These are phyloP conservation scores for Hirudinaria manillensis DNA, from an alignment of 2,888 invertebrate genomes.

Conservation along the genomic window DNA sequence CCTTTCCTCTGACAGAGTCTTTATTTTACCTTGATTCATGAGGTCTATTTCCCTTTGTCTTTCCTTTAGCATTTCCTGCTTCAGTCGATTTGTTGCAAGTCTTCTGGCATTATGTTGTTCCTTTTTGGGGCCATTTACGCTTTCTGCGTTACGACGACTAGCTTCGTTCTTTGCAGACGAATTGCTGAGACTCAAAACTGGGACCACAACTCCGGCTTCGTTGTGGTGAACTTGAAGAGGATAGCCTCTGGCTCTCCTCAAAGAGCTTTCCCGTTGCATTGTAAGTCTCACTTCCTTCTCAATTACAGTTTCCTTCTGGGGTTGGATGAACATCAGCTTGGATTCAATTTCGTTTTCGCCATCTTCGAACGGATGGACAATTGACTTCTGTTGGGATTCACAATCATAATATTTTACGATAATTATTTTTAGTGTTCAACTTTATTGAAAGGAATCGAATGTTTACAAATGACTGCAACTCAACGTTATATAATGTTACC, in stretches of 20 bases:
- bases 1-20: conserved; percentile 60
- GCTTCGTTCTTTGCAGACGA: background rate
- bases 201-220: background rate
- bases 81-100: conserved; percentile 66
- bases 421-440: too few species aligned
- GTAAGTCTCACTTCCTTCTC: conserved; percentile 58
- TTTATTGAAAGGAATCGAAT: too few species aligned
- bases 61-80: conserved; percentile 80
- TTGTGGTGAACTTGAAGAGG: conserved; percentile 15
- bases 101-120: conserved; percentile 44
- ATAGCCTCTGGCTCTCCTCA: conserved; percentile 43
- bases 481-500: too few species aligned
- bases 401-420: too few species aligned
- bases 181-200: background rate
- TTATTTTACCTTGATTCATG: conserved; percentile 62
- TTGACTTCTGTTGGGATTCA: background rate
- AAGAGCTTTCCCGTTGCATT: conserved; percentile 57
- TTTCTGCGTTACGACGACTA: background rate
- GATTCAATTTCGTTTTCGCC: conserved; percentile 26
- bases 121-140: conserved; percentile 28
- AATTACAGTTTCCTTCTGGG: conserved; percentile 55
- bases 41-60: conserved; percentile 77
- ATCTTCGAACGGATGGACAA: conserved; percentile 27
- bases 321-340: conserved; percentile 28
- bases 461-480: background rate